These are phyloP conservation scores for Acropternis orthonyx DNA, from an alignment of 2,797 vertebrate species.

Conservation along the genomic window DNA sequence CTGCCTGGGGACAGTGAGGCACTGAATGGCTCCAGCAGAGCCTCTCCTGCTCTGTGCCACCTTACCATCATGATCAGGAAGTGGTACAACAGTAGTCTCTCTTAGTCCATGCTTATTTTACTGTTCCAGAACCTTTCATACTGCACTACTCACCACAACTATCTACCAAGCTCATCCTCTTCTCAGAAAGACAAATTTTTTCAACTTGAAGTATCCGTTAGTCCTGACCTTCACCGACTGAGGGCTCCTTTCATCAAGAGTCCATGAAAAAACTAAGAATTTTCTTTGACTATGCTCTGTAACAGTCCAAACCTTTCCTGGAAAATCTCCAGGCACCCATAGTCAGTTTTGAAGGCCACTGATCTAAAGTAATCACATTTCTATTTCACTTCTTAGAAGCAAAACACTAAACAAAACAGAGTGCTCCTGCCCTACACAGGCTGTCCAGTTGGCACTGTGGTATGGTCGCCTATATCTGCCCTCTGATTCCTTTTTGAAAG, in stretches of 20 bases:
- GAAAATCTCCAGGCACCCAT: not conserved
- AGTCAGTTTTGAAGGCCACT: not conserved
- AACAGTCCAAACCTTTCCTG: not conserved
- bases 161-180: not conserved
- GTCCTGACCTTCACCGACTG: not conserved
- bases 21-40: not conserved
- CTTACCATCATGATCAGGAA: not conserved
- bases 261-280: not conserved
- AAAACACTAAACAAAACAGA: not conserved
- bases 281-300: not conserved
- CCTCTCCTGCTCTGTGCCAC: not conserved
- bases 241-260: not conserved
- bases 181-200: not conserved
- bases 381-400: not conserved
- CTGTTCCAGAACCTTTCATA: not conserved
- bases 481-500: not conserved
- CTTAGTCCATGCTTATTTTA: not conserved
- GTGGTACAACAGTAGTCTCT: not conserved
- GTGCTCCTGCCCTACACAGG: not conserved
- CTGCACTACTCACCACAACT: not conserved
- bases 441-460: rapidly evolving
- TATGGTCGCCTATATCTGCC: not conserved
- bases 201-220: not conserved
- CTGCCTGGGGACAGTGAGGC: not conserved
- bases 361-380: not conserved